phyloP scores from a whole-genome alignment of 2,888 invertebrate species.

The Leucophora obtusa region DNA sequence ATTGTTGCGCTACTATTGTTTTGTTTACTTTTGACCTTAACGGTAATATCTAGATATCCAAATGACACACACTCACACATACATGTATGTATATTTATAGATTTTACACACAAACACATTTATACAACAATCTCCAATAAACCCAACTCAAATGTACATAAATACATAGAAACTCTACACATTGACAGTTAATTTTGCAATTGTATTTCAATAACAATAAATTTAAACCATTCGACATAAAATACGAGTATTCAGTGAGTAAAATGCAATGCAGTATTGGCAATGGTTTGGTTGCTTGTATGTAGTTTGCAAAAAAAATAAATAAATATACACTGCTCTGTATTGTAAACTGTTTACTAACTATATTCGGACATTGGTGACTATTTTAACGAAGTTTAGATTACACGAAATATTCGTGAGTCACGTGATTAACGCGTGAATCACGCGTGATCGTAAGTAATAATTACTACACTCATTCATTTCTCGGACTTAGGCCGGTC shows the following conservation, averaged over 20 bases:
- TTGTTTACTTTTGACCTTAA: slow-evolving; percentile 64
- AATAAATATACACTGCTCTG: neutral
- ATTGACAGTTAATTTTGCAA: slow-evolving; percentile 78
- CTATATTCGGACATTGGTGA: slow-evolving; percentile 22
- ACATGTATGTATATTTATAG: neutral
- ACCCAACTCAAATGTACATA: slow-evolving; percentile 63
- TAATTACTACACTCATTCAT: too few relatives aligned
- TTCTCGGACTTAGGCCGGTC: too few relatives aligned
- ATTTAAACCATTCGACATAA: slow-evolving; percentile 72
- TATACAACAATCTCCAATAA: slow-evolving; percentile 30
- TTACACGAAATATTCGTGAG: too few relatives aligned
- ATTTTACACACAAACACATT: neutral
- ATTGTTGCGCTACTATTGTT: slow-evolving; percentile 33
- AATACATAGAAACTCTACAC: slow-evolving; percentile 67
- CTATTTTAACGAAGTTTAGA: slow-evolving; percentile 9
- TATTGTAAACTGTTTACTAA: slow-evolving; percentile 37
- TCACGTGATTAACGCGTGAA: too few relatives aligned
- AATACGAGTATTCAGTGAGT: slow-evolving; percentile 67
- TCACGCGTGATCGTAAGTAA: too few relatives aligned
- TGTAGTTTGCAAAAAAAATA: neutral
- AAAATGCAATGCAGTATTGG: slow-evolving; percentile 71
- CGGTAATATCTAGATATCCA: slow-evolving; percentile 60
- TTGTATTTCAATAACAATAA: slow-evolving; percentile 78
- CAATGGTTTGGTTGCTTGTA: slow-evolving; percentile 46
- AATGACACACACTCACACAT: slow-evolving; percentile 48